phyloP scores from a whole-genome alignment of 2,797 vertebrate genomes.

The Gambelia wislizenii region DNA sequence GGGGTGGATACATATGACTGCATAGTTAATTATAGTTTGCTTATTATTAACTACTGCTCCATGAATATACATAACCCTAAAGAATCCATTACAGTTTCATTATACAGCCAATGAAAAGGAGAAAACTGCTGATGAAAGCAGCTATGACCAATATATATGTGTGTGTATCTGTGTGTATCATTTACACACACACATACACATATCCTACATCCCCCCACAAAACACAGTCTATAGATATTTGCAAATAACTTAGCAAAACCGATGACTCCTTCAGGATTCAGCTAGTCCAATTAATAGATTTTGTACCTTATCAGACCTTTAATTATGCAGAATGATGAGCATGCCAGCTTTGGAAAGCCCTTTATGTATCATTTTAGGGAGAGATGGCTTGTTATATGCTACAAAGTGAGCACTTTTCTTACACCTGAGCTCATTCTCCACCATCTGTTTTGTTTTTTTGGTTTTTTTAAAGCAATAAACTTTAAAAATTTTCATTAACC shows the following conservation, averaged over 20 bases:
- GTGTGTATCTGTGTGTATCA: too few species aligned
- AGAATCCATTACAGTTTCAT: conserved; percentile 78
- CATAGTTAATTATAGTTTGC: conserved; percentile 70
- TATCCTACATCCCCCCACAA: conserved; percentile 48
- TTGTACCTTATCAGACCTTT: conserved; percentile 66
- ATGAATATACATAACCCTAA: conserved; percentile 77
- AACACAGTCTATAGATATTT: conserved; percentile 57
- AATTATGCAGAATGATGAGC: conserved; percentile 64
- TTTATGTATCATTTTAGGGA: conserved; percentile 62
- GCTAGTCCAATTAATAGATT: conserved; percentile 61
- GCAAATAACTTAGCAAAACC: conserved; percentile 56
- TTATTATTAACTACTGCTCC: conserved; percentile 65
- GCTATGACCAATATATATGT: too few species aligned
- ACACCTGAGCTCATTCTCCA: conserved; percentile 59
- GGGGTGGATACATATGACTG: conserved; percentile 13
- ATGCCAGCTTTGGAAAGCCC: conserved; percentile 45
- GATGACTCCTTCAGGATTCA: conserved; percentile 62
- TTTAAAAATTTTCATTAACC: conserved; percentile 51
- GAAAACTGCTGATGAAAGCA: conserved; percentile 75
- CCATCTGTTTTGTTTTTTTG: conserved; percentile 45
- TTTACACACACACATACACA: neutral
- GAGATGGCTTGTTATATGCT: conserved; percentile 45
- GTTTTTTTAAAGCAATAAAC: conserved; percentile 41
- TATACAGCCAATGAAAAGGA: conserved; percentile 75
- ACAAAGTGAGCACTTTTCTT: conserved; percentile 44